phyloP scores from a whole-genome alignment of 2,113 vertebrate species.

The Petroica traversi region DNA sequence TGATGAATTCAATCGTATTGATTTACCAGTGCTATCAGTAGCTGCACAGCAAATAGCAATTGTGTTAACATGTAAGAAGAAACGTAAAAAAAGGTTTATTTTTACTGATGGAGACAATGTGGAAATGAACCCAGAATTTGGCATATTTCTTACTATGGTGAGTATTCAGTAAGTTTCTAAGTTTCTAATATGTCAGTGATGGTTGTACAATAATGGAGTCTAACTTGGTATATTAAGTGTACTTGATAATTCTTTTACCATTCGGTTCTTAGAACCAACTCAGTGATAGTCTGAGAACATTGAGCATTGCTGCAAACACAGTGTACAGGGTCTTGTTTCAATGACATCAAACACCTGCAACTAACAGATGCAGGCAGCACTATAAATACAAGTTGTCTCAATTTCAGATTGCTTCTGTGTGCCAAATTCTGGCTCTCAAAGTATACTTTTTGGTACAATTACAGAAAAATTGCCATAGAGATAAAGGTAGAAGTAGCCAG shows the following conservation, averaged over 20 bases:
- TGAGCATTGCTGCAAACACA: background rate
- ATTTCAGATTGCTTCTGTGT: background rate
- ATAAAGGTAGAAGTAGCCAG: background rate
- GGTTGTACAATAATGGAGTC: background rate
- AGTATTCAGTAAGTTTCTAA: background rate
- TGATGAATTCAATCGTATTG: conserved; percentile 96
- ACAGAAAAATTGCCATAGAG: background rate
- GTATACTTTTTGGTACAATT: background rate
- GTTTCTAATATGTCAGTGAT: background rate
- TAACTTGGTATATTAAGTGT: background rate
- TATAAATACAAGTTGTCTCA: background rate
- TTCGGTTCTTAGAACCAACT: background rate
- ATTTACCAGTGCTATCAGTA: conserved; percentile 93
- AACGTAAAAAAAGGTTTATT: conserved; percentile 85
- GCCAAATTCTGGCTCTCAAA: background rate
- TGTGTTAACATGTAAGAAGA: conserved; percentile 93
- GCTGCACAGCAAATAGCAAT: conserved; percentile 96
- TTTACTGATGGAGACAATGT: conserved; percentile 95
- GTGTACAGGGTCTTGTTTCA: background rate
- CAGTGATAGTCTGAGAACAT: background rate
- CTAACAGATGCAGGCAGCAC: background rate
- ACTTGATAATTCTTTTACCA: background rate
- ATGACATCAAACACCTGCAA: background rate
- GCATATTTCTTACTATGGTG: conserved; percentile 97
- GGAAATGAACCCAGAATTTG: conserved; percentile 95